Evolutionary conservation across 2,888 invertebrate genomes (phyloP).

Genomic region (Apoda limacodes): DNA sequence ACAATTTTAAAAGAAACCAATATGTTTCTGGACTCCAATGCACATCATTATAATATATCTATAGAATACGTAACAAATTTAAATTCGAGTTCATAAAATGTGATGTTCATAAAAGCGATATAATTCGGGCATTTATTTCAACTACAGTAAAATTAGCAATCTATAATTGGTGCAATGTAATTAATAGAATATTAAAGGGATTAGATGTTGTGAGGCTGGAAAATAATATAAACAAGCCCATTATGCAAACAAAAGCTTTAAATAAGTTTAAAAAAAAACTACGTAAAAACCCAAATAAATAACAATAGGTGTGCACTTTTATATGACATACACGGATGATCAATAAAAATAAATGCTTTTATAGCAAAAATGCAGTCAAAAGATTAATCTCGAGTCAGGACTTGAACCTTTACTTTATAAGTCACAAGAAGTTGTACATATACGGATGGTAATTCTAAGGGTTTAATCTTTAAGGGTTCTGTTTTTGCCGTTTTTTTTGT

Average conservation of each 20-base stretch:
- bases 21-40: conserved; percentile 16
- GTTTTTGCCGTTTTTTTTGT: too few relatives aligned
- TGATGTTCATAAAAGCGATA: conserved; percentile 9
- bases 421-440: too few relatives aligned
- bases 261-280: not conserved
- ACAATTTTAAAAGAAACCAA: conserved; percentile 15
- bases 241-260: not conserved
- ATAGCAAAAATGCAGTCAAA: too few relatives aligned
- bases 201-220: not conserved
- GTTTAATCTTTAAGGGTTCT: too few relatives aligned
- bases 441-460: too few relatives aligned
- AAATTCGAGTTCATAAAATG: conserved; percentile 16
- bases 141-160: conserved; percentile 10
- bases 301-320: too few relatives aligned
- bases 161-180: conserved; percentile 15
- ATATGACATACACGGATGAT: too few relatives aligned
- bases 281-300: too few relatives aligned
- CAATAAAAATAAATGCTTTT: too few relatives aligned
- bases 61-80: conserved; percentile 11
- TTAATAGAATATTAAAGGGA: not conserved
- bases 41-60: conserved; percentile 4
- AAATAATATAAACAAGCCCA: not conserved
- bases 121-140: conserved; percentile 10
- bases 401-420: too few relatives aligned
- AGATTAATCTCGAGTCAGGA: too few relatives aligned